A percentile compares a stretch with the other conserved stretches of the same genome.
Evolutionary conservation across 2,113 vertebrate species (phyloP).

Genomic region (Myrmecobius fasciatus): DNA sequence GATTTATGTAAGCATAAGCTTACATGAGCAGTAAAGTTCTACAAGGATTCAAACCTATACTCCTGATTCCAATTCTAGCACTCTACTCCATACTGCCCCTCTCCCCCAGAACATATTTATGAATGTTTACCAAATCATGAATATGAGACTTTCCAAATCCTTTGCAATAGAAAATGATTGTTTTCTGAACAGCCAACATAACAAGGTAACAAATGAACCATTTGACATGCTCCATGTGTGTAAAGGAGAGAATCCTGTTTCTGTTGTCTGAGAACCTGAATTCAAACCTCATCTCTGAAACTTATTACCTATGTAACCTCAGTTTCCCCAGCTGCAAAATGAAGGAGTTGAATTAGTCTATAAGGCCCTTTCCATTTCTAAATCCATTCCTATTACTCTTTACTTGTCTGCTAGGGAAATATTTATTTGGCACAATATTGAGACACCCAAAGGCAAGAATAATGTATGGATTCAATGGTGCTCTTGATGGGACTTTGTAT

Average conservation of each 20-base stretch:
- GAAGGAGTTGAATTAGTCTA: not conserved
- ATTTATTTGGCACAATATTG: not conserved
- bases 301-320: not conserved
- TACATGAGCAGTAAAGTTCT: not conserved
- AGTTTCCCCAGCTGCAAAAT: not conserved
- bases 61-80: not conserved
- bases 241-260: not conserved
- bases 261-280: not conserved
- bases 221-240: not conserved
- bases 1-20: not conserved
- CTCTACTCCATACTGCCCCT: not conserved
- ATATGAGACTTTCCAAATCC: not conserved
- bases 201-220: not conserved
- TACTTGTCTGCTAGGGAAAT: not conserved
- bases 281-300: not conserved
- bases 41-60: not conserved
- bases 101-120: not conserved
- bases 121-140: not conserved
- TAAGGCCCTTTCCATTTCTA: not conserved
- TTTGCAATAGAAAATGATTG: not conserved
- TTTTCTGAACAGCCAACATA: not conserved
- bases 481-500: accelerated
- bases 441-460: not conserved
- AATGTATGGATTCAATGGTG: accelerated
- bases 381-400: not conserved